phyloP scores from a whole-genome alignment of 2,113 vertebrate species.

The Notiomystis cincta region DNA sequence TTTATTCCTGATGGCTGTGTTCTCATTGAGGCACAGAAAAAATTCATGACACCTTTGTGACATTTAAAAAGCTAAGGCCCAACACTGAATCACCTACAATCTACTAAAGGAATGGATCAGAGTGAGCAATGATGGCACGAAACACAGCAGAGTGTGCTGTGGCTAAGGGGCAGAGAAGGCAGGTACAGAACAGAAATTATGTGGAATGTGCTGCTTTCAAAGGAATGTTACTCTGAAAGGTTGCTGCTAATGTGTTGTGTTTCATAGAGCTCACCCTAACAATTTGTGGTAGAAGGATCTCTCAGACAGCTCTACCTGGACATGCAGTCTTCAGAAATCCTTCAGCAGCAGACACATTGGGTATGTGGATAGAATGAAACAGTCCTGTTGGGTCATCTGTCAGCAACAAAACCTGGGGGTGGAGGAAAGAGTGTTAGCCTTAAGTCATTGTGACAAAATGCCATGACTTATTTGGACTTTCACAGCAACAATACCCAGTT shows the following conservation, averaged over 20 bases:
- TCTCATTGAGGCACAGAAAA: background rate
- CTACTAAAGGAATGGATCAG: background rate
- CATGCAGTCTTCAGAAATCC: background rate
- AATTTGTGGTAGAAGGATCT: background rate
- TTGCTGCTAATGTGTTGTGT: background rate
- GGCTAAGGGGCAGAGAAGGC: background rate
- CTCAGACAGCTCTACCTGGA: background rate
- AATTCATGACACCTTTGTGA: background rate
- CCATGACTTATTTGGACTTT: background rate
- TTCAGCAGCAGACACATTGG: background rate
- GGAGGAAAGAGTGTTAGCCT: background rate
- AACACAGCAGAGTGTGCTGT: background rate
- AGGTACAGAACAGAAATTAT: background rate
- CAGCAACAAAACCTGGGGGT: background rate
- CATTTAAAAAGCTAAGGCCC: background rate
- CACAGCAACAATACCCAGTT: background rate
- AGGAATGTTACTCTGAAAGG: background rate
- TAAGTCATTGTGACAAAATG: background rate
- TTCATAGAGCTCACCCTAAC: background rate
- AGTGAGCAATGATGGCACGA: background rate
- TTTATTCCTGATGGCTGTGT: background rate
- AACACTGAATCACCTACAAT: background rate
- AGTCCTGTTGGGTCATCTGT: background rate
- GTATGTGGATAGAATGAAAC: background rate
- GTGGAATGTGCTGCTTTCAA: background rate